phyloP scores from a whole-genome alignment of 2,113 vertebrate species.

The Petroica traversi region DNA sequence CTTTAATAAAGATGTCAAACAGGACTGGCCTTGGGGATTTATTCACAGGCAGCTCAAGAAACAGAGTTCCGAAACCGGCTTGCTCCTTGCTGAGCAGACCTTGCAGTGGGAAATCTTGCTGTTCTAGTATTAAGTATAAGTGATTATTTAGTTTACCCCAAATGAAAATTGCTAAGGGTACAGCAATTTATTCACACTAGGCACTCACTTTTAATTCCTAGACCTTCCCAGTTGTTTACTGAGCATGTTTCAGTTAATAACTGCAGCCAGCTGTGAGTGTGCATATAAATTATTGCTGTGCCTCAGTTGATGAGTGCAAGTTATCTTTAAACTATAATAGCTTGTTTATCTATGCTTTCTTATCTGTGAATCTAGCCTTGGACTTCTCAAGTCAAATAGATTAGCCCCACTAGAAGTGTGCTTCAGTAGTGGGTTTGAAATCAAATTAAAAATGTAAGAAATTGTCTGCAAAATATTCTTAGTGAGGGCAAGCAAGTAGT shows the following conservation, averaged over 20 bases:
- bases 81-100: neutral
- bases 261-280: neutral
- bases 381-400: neutral
- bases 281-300: neutral
- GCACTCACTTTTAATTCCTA: neutral
- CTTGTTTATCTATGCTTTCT: neutral
- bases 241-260: neutral
- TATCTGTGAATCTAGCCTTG: neutral
- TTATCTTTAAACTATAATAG: neutral
- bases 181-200: neutral
- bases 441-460: neutral
- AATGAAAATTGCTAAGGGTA: neutral
- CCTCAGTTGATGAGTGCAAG: neutral
- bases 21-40: rapidly evolving
- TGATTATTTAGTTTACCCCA: neutral
- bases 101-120: neutral
- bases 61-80: neutral
- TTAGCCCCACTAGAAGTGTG: neutral
- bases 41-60: neutral
- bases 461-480: neutral
- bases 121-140: neutral
- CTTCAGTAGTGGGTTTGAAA: neutral
- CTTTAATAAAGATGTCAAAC: neutral
- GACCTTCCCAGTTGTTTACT: neutral
- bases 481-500: neutral